Evolutionary conservation across 2,797 vertebrate genomes (phyloP), one percentile per base, ranked within the genome.

Genomic region (Hoplostethus mediterraneus): DNA sequence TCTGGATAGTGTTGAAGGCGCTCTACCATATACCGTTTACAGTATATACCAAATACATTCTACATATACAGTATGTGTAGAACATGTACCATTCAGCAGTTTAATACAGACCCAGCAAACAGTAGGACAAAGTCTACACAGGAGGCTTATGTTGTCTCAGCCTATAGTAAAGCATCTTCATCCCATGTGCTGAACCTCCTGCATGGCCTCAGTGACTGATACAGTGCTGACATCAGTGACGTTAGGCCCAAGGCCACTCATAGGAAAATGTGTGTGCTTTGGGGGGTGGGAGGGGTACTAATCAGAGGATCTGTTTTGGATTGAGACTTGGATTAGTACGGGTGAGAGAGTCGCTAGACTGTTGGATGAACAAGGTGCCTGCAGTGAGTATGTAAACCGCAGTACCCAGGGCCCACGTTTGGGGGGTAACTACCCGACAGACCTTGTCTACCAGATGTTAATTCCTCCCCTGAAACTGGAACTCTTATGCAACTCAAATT

Each of bases 401-500:
- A 75, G 77, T 0, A 52, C 60, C 61, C 70, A 10, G 61, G 66
- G 82, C 40, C 51, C 33, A 54, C 47, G 48, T 69, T 79, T 58
- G 45, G 75, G 67, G 67, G 85, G 66, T 56, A 28, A 85, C 83
- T 75, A n/a, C 70, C 57, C 49, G 36, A 66, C 74, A 67, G 77
- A 73, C 78, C 71, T 61, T 0, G 87, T 92, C 83, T 83, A 81
- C 70, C 88, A 92, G 88, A 92, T 92, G 87, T 79, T 88, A 90
- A 93, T 94, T 92, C 92, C 90, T 92, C 73, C 83, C 62, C 85
- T 78, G 75, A 89, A 87, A 92, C 81, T 28, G 66, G 82, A 85
- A 82, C 73, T 52, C 75, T 93, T 93, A 90, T 75, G 90, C 89
- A 93, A 93, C 87, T 52, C 68, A 77, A 86, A 90, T 90, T 76